A percentile compares a stretch with the other conserved stretches of the same genome.
phyloP scores from a whole-genome alignment of 2,888 invertebrate genomes.

The Keiferia lycopersicella region DNA sequence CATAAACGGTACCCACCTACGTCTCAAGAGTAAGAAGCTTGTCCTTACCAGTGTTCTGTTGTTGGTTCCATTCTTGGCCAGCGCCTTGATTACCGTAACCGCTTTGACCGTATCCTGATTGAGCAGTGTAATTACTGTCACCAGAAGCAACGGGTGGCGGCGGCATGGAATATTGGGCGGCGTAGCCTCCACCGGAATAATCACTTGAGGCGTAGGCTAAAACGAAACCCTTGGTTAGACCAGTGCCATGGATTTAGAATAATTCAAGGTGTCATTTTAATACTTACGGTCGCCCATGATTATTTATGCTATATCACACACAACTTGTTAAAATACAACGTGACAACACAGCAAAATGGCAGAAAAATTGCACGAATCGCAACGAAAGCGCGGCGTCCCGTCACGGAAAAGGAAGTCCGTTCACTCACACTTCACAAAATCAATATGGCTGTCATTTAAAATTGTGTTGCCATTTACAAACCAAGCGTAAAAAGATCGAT shows the following conservation, averaged over 20 bases:
- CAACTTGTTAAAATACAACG: neutral
- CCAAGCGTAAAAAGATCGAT: too few relatives aligned
- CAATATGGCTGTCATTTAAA: neutral
- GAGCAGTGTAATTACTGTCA: slow-evolving; percentile 63
- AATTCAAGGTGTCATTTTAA: neutral
- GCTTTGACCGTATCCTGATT: slow-evolving; percentile 61
- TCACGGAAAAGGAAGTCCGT: slow-evolving; percentile 16
- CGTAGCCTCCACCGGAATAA: slow-evolving; percentile 62
- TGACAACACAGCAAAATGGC: slow-evolving; percentile 17
- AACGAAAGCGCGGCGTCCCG: neutral
- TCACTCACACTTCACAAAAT: neutral
- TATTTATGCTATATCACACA: slow-evolving; percentile 10
- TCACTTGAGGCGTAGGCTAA: slow-evolving; percentile 65
- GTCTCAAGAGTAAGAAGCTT: neutral
- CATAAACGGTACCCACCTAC: neutral
- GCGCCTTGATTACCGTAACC: slow-evolving; percentile 48
- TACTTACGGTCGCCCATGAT: slow-evolving; percentile 56
- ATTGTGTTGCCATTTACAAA: too few relatives aligned
- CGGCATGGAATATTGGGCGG: slow-evolving; percentile 73
- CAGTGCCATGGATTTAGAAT: neutral
- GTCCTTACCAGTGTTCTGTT: slow-evolving; percentile 56
- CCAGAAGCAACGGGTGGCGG: slow-evolving; percentile 66
- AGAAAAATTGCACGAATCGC: neutral
- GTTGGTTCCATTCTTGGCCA: slow-evolving; percentile 65
- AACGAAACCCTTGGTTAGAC: slow-evolving; percentile 30